Percentiles rank a stretch among this genome's conserved stretches.
These are phyloP conservation scores for Rhynchonycteris naso DNA, from an alignment of 2,797 vertebrate genomes.

Conservation along the genomic window DNA sequence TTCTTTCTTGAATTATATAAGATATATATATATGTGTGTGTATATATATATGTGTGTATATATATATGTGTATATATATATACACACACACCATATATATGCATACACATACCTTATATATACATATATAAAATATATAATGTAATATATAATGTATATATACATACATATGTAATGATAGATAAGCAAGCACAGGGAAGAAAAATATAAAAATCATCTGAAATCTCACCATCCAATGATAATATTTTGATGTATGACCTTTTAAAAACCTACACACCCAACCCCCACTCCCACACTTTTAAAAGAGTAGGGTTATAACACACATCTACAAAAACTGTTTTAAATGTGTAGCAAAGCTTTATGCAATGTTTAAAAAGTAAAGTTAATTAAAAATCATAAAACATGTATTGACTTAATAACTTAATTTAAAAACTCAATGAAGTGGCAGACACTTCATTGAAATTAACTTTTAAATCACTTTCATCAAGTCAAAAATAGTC, in stretches of 20 bases:
- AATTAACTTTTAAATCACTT: conserved; percentile 59
- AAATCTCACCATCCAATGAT: background rate
- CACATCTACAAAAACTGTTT: background rate
- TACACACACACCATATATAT: background rate
- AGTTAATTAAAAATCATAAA: conserved; percentile 75
- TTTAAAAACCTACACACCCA: background rate
- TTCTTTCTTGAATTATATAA: background rate
- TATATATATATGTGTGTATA: background rate
- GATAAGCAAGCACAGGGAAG: conserved; percentile 37
- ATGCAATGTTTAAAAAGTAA: conserved; percentile 49
- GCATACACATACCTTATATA: background rate
- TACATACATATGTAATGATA: background rate
- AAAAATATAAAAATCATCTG: conserved; percentile 16
- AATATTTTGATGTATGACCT: conserved; percentile 39
- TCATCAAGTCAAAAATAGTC: conserved; percentile 63
- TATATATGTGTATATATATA: background rate
- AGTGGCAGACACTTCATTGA: conserved; percentile 50
- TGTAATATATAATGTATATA: background rate
- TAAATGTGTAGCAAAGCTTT: conserved; percentile 29
- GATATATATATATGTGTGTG: background rate
- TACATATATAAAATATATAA: background rate
- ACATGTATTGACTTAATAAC: conserved; percentile 62
- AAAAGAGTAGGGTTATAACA: background rate
- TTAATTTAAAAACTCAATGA: conserved; percentile 71
- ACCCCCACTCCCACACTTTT: background rate